phyloP scores from a whole-genome alignment of 2,797 vertebrate genomes.

The Martes flavigula region DNA sequence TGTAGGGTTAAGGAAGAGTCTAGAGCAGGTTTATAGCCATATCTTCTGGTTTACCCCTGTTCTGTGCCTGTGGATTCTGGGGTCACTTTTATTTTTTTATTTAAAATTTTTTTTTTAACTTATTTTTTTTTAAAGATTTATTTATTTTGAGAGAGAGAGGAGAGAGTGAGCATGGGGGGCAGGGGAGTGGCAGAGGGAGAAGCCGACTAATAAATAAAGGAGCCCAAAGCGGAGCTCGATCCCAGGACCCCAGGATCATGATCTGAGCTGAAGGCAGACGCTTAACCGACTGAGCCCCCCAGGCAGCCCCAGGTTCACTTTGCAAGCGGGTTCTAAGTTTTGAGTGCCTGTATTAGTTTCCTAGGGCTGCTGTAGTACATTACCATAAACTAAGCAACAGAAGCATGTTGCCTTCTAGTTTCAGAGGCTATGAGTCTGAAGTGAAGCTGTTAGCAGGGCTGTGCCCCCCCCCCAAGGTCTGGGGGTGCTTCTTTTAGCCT shows the following conservation, averaged over 20 bases:
- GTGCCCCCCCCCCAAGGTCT: neutral
- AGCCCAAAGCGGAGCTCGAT: rapidly evolving
- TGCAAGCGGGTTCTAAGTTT: neutral
- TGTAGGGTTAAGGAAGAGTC: neutral
- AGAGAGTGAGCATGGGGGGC: too few relatives aligned
- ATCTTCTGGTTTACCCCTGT: neutral
- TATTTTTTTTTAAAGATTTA: neutral
- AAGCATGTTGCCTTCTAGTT: neutral
- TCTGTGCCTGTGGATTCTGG: neutral
- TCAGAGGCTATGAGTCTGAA: neutral
- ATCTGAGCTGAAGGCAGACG: neutral
- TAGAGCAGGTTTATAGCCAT: neutral
- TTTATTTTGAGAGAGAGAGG: neutral
- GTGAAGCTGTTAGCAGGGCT: neutral
- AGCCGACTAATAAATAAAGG: neutral
- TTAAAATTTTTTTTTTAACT: neutral
- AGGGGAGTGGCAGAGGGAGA: neutral
- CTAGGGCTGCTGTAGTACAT: neutral
- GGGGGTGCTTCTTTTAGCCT: too few relatives aligned
- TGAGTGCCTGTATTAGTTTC: neutral
- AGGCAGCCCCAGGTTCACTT: neutral
- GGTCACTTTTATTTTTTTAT: neutral
- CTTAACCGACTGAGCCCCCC: neutral
- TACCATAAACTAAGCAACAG: neutral
- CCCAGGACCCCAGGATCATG: neutral